phyloP scores from a whole-genome alignment of 2,888 invertebrate species.

The Charanyca ferruginea region DNA sequence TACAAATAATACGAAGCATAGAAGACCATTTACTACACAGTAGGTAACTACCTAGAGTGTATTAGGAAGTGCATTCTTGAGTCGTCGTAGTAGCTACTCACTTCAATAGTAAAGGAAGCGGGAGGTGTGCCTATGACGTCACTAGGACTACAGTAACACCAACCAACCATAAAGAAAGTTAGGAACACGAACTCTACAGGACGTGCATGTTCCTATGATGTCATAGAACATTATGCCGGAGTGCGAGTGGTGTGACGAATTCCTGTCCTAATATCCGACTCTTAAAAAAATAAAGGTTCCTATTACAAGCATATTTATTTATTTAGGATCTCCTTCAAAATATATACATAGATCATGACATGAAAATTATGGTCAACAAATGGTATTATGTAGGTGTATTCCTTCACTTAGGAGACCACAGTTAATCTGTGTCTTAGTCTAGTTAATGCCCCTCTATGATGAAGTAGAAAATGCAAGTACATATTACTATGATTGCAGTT shows the following conservation, averaged over 20 bases:
- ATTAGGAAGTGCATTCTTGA: conserved; percentile 44
- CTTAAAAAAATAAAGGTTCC: too few species aligned
- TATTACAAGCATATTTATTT: too few species aligned
- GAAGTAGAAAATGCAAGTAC: conserved; percentile 2
- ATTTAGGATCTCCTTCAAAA: too few species aligned
- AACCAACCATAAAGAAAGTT: background rate
- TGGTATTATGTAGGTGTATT: too few species aligned
- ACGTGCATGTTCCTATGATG: conserved; percentile 26
- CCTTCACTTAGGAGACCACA: conserved; percentile 1
- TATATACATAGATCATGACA: too few species aligned
- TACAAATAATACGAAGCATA: conserved; percentile 14
- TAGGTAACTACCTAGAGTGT: conserved; percentile 3
- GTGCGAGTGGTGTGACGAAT: background rate
- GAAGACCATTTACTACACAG: conserved; percentile 13
- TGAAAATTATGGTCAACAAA: too few species aligned
- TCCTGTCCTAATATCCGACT: conserved; percentile 10
- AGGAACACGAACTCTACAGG: conserved; percentile 39
- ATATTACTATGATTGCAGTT: conserved; percentile 14
- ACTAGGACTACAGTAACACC: conserved; percentile 10
- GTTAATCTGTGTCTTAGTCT: background rate
- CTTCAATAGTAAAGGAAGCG: conserved; percentile 38
- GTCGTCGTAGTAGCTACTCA: conserved; percentile 27
- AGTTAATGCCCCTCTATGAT: conserved; percentile 29
- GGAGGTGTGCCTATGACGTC: conserved; percentile 46
- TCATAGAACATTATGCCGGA: conserved; percentile 12